phyloP scores from a whole-genome alignment of 2,888 invertebrate genomes.

The Meteorus cinctellus region DNA sequence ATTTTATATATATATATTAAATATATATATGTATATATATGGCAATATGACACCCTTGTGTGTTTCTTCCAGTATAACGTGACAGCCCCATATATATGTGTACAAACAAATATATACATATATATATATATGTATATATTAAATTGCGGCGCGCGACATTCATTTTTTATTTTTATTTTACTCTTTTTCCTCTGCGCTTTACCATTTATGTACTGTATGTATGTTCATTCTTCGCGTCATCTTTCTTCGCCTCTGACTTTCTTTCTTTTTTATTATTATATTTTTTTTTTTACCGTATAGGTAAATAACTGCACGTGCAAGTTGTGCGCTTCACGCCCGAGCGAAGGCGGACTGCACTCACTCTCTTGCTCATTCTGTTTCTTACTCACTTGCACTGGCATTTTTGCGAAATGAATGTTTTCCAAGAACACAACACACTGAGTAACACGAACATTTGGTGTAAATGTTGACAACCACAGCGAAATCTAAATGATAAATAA shows the following conservation, averaged over 20 bases:
- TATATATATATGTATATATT: not conserved
- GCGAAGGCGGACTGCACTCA: not conserved
- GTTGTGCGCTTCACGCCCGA: conserved; percentile 13
- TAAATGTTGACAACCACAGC: conserved; percentile 23
- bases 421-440: conserved; percentile 57
- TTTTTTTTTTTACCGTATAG: not conserved
- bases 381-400: conserved; percentile 17
- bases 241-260: conserved; percentile 11
- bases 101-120: conserved; percentile 31
- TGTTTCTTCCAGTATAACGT: conserved; percentile 30
- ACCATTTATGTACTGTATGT: conserved; percentile 1
- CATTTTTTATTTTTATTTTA: conserved; percentile 33
- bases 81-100: conserved; percentile 36
- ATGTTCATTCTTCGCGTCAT: conserved; percentile 10
- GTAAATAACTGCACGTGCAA: conserved; percentile 14
- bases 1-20: not conserved
- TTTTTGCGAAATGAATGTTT: conserved; percentile 62
- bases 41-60: conserved; percentile 40
- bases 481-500: not conserved
- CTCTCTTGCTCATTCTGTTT: not conserved
- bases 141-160: conserved; percentile 25
- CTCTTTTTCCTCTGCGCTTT: not conserved
- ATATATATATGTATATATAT: not conserved
- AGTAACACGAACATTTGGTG: conserved; percentile 10
- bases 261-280: not conserved